phyloP scores from a whole-genome alignment of 2,797 vertebrate genomes.

The Poecile montanus region DNA sequence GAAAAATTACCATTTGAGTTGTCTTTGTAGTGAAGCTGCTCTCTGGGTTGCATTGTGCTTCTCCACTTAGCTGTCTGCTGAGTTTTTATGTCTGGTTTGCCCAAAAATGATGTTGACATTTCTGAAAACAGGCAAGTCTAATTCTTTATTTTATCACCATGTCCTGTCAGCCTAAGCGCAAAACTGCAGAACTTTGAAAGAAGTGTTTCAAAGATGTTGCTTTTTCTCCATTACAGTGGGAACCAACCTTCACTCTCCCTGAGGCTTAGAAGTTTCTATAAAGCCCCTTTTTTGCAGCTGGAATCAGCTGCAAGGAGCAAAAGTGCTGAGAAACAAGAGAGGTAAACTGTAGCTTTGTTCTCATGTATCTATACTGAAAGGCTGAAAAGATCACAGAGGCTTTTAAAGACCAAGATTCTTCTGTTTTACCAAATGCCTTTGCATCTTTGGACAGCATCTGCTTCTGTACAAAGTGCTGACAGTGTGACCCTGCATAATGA shows the following conservation, averaged over 20 bases:
- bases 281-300: constrained; percentile 32
- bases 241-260: constrained; percentile 7
- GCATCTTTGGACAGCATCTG: neutral
- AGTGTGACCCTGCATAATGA: constrained; percentile 45
- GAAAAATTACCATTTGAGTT: neutral
- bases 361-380: neutral
- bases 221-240: neutral
- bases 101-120: neutral
- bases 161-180: neutral
- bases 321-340: constrained; percentile 13
- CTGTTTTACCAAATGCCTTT: constrained; percentile 11
- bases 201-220: neutral
- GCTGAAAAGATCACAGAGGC: constrained; percentile 15
- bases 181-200: neutral
- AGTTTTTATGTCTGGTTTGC: neutral
- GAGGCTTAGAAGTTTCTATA: constrained; percentile 25
- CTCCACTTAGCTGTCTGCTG: neutral
- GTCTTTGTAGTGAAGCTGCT: neutral
- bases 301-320: neutral
- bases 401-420: constrained; percentile 24
- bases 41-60: neutral
- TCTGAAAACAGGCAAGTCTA: neutral
- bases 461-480: constrained; percentile 18
- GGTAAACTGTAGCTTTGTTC: constrained; percentile 51
- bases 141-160: neutral